Evolutionary conservation across 1,140 invertebrate genomes (phyloP).

Genomic region (Formica selysi): DNA sequence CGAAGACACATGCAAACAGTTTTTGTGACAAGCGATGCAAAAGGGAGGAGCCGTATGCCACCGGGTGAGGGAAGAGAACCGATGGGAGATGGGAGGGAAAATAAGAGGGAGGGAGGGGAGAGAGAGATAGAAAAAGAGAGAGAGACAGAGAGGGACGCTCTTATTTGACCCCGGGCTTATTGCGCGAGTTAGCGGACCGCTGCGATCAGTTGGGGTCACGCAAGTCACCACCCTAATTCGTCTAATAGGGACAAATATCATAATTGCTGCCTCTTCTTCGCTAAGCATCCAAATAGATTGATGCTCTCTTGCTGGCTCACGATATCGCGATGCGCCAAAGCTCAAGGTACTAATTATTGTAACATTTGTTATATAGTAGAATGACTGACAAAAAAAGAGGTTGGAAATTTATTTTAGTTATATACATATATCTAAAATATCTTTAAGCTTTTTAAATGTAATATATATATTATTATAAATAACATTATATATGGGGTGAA

Average conservation of each 20-base stretch:
- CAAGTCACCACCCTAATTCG: constrained; percentile 82
- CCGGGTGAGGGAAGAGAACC: background rate
- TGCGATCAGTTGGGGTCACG: constrained; percentile 82
- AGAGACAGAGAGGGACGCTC: constrained; percentile 79
- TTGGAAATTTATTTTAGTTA: background rate
- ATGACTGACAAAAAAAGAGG: background rate
- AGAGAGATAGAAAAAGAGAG: constrained; percentile 63
- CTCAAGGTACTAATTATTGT: constrained; percentile 4
- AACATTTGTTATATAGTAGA: background rate
- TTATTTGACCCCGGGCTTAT: constrained; percentile 84
- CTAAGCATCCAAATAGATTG: constrained; percentile 81
- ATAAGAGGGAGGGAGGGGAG: constrained; percentile 8
- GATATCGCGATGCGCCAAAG: background rate
- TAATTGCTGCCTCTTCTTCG: constrained; percentile 80
- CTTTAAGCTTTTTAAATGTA: background rate
- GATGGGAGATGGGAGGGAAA: background rate
- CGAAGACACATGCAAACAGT: constrained; percentile 31
- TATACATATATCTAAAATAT: background rate
- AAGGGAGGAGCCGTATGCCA: constrained; percentile 3
- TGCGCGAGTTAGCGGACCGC: constrained; percentile 82
- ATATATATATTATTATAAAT: background rate
- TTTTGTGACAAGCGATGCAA: background rate
- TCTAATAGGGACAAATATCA: constrained; percentile 84
- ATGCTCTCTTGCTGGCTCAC: constrained; percentile 72
- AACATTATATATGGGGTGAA: background rate